Evolutionary conservation across 2,797 vertebrate genomes (phyloP).

Genomic region (Protosalanx chinensis): DNA sequence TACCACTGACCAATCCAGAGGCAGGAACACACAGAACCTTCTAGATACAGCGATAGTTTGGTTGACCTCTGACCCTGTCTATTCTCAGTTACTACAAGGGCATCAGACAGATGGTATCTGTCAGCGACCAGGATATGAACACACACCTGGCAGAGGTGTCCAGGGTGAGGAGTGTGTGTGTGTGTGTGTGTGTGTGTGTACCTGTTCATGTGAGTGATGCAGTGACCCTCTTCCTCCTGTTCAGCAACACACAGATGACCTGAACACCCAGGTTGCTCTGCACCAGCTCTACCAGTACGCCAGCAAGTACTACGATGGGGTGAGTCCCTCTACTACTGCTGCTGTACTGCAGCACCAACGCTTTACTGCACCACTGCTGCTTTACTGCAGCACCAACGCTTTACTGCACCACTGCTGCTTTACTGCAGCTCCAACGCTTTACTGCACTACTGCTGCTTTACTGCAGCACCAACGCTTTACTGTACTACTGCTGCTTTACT

Average conservation of each 20-base stretch:
- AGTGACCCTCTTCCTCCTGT: constrained; percentile 62
- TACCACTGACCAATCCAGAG: neutral
- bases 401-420: no score
- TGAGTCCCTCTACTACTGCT: constrained; percentile 57
- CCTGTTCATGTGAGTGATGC: neutral
- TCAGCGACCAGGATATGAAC: constrained; percentile 99
- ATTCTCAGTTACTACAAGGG: constrained; percentile 90
- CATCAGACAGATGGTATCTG: constrained; percentile 92
- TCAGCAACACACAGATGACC: constrained; percentile 83
- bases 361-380: no score
- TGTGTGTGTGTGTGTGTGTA: constrained; percentile 1
- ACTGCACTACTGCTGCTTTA: no score
- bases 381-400: no score
- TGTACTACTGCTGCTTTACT: no score
- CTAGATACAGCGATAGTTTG: neutral
- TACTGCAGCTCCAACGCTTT: no score
- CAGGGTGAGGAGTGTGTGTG: constrained; percentile 76
- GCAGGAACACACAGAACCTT: no score
- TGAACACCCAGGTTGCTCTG: constrained; percentile 92
- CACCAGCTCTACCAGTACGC: constrained; percentile 97
- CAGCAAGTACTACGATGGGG: constrained; percentile 97
- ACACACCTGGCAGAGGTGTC: constrained; percentile 98
- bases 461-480: no score
- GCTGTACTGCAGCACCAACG: no score
- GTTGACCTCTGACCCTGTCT: constrained; percentile 1